Evolutionary conservation across 2,797 vertebrate species (phyloP).

Genomic region (Xenopus petersii): DNA sequence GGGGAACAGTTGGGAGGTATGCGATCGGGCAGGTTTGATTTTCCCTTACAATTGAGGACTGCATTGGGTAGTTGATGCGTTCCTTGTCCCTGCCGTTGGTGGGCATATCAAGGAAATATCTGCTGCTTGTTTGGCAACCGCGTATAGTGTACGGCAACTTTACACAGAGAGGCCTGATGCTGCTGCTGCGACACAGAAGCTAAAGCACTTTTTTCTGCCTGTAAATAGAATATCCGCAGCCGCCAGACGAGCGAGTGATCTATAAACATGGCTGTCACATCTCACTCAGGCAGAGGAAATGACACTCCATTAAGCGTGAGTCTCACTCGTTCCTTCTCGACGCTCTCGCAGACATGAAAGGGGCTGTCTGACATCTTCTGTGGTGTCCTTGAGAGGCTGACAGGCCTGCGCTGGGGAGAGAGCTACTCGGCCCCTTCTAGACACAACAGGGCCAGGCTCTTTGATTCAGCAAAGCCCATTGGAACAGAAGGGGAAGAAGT

Average conservation of each 20-base stretch:
- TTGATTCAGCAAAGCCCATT: slow-evolving; percentile 12
- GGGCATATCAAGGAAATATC: no score
- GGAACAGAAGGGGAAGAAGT: background rate
- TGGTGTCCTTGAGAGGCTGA: slow-evolving; percentile 4
- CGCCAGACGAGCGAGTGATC: background rate
- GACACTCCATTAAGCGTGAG: background rate
- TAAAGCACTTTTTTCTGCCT: background rate
- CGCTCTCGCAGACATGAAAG: background rate
- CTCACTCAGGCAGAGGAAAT: slow-evolving; percentile 23
- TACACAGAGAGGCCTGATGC: no score
- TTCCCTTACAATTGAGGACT: no score
- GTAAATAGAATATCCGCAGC: background rate
- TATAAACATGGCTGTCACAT: slow-evolving; percentile 1
- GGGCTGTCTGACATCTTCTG: background rate
- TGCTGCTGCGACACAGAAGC: no score
- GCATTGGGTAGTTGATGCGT: no score
- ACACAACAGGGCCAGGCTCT: slow-evolving; percentile 3
- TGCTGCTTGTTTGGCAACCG: no score
- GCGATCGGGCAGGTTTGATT: no score
- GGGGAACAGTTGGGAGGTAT: no score
- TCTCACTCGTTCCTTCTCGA: slow-evolving; percentile 2
- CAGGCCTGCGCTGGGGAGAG: slow-evolving; percentile 1
- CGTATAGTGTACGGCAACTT: no score
- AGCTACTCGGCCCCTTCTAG: slow-evolving; percentile 7
- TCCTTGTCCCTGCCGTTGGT: no score